Base-by-base conservation (phyloP, 2,888 invertebrate genomes). In the Xestia c-nigrum region DNA sequence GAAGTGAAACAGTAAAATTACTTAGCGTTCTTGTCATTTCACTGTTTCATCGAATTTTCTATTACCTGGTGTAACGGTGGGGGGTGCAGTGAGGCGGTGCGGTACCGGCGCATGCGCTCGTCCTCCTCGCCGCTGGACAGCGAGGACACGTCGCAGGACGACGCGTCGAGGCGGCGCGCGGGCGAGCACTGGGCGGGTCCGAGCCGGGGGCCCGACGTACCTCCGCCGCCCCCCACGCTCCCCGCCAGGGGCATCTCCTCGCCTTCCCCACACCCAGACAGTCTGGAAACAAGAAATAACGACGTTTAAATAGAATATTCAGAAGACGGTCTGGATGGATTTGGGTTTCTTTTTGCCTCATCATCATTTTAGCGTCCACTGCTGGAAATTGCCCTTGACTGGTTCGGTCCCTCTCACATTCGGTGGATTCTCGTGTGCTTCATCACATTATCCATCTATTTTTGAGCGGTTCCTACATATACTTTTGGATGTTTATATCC, bases 71-170 rank as follows among this genome's bases (percentile, higher is more conserved):
- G 90, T 81, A 85, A 85, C 76, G 84, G 85, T 57, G 90, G 87
- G 55, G 88, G 86, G 78, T 88, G 89, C 68, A 90, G 89, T 70
- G 90, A 88, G 57, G 94, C 94, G 72, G 95, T 96, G 87, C 96
- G 95, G 88, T 96, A 96, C 82, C 96, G 91, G n/a, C 96, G 94
- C 90, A 96, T 89, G 9, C 96, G 92, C 92, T 97, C 95, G 95
- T 97, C 95, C 90, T 96, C 95, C 89, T 97, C 96, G 83, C 97
- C 97, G 89, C 96, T 96, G 91, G 96, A 97, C 65, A 97, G 94
- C 86, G 95, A 95, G 84, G 96, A 96, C 88, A 93, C 93, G 92
- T 96, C 96, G 94, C 97, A 96, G 12, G 96, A 96, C 76, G 96
- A 96, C 38, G 96, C 92, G 92, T 97, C 96, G 88, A 96, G 95